phyloP scores from a whole-genome alignment of 2,888 invertebrate species.

The Erebia palarica region DNA sequence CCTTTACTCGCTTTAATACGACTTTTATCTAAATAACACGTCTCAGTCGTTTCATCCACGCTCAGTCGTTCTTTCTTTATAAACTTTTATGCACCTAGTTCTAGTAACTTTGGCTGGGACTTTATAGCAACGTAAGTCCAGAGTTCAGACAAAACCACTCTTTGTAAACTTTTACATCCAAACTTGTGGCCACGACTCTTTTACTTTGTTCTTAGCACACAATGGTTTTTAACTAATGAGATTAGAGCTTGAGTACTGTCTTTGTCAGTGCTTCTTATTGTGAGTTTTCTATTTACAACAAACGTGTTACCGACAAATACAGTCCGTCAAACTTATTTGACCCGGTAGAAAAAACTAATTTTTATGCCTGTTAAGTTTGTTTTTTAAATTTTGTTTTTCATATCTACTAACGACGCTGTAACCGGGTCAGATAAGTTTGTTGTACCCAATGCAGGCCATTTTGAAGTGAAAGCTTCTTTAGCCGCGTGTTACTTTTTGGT shows the following conservation, averaged over 20 bases:
- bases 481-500: too few relatives aligned
- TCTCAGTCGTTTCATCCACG: conserved; percentile 3
- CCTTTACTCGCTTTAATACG: neutral
- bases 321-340: too few relatives aligned
- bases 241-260: neutral
- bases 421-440: too few relatives aligned
- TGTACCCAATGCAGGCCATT: too few relatives aligned
- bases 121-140: conserved; percentile 22
- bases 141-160: conserved; percentile 24
- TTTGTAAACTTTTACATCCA: conserved; percentile 23
- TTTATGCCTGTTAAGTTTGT: too few relatives aligned
- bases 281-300: too few relatives aligned
- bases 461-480: too few relatives aligned
- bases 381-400: too few relatives aligned
- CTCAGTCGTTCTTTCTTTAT: conserved; percentile 19
- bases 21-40: conserved; percentile 8
- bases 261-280: neutral
- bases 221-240: neutral
- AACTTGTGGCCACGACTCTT: conserved; percentile 5
- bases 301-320: too few relatives aligned
- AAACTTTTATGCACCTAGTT: conserved; percentile 21
- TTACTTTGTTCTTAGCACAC: conserved; percentile 7
- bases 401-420: too few relatives aligned
- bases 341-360: too few relatives aligned
- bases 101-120: conserved; percentile 14